phyloP scores from a whole-genome alignment of 2,113 vertebrate genomes.

The Orthonyx spaldingii region DNA sequence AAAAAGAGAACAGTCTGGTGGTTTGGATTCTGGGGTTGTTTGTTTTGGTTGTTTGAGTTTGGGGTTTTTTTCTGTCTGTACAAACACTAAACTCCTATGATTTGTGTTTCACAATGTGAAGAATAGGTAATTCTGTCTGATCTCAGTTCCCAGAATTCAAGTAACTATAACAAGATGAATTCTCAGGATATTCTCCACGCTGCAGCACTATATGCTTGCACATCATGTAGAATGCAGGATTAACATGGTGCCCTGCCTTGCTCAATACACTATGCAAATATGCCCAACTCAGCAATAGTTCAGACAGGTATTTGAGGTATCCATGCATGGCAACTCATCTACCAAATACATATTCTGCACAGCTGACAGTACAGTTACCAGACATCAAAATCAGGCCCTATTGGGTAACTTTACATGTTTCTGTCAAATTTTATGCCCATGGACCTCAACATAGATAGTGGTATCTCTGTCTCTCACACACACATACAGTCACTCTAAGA shows the following conservation, averaged over 20 bases:
- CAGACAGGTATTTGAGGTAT: neutral
- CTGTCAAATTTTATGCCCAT: neutral
- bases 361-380: neutral
- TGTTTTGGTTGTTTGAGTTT: neutral
- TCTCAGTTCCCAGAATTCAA: neutral
- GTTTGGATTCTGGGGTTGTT: neutral
- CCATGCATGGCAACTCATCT: neutral
- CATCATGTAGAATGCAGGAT: neutral
- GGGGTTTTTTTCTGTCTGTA: neutral
- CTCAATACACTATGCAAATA: neutral
- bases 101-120: neutral
- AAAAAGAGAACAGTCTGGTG: neutral
- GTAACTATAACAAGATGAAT: neutral
- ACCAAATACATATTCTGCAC: neutral
- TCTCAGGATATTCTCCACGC: neutral
- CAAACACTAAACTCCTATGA: neutral
- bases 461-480: neutral
- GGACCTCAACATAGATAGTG: neutral
- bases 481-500: fast-evolving
- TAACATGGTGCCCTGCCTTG: neutral
- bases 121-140: neutral
- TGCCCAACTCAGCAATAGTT: neutral
- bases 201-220: neutral
- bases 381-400: neutral
- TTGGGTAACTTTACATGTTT: neutral